Evolutionary conservation across 2,888 invertebrate species (phyloP).

Genomic region (Leptopterna dolabrata): DNA sequence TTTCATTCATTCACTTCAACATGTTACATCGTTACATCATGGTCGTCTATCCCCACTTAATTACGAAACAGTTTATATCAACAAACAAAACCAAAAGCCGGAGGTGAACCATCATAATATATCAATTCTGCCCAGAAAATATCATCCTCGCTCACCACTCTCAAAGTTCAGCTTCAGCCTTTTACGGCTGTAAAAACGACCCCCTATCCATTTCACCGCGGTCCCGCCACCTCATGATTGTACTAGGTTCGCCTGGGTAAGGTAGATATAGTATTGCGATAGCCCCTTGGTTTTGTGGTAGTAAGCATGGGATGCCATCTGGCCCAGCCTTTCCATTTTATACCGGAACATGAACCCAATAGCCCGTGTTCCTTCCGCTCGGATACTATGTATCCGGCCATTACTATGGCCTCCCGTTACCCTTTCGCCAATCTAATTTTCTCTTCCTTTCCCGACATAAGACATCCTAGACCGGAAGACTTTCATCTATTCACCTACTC

Average conservation of each 20-base stretch:
- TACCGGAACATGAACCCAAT: background rate
- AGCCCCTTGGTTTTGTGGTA: background rate
- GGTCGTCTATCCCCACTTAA: too few species aligned
- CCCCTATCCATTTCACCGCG: background rate
- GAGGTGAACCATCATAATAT: background rate
- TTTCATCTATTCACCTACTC: too few species aligned
- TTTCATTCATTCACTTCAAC: too few species aligned
- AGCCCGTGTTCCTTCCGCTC: background rate
- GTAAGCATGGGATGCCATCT: background rate
- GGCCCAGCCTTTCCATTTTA: background rate
- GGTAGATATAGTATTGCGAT: background rate
- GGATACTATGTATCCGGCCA: background rate
- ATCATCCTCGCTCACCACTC: background rate
- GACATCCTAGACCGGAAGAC: too few species aligned
- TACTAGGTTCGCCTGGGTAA: background rate
- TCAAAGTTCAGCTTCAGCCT: background rate
- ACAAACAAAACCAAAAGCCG: background rate
- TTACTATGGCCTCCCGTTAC: background rate
- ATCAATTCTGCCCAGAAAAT: background rate
- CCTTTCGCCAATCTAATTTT: background rate
- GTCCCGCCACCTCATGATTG: background rate
- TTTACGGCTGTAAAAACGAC: background rate
- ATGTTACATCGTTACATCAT: too few species aligned
- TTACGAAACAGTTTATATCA: too few species aligned
- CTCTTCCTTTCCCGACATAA: background rate